phyloP scores from a whole-genome alignment of 2,797 vertebrate species.

The Alfaro cultratus region DNA sequence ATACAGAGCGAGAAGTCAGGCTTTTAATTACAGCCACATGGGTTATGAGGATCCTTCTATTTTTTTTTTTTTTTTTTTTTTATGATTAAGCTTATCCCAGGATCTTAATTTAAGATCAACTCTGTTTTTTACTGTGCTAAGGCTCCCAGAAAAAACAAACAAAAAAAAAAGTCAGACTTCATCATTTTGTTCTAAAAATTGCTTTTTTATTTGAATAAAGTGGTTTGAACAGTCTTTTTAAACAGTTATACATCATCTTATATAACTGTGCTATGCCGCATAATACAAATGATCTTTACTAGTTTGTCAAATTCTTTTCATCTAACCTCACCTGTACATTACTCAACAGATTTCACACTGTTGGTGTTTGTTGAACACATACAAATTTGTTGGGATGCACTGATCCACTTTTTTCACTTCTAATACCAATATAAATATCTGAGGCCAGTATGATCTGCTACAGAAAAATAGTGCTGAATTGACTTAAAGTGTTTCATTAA shows the following conservation, averaged over 20 bases:
- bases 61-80: constrained; percentile 13
- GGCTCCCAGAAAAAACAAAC: constrained; percentile 13
- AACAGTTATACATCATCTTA: neutral
- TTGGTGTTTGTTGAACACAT: neutral
- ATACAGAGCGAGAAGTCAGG: constrained; percentile 46
- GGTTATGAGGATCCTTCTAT: constrained; percentile 39
- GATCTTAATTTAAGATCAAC: constrained; percentile 47
- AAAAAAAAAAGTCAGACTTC: constrained; percentile 7
- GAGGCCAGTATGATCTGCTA: too few relatives aligned
- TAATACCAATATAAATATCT: too few relatives aligned
- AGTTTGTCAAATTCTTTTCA: neutral
- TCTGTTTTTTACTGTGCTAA: constrained; percentile 5
- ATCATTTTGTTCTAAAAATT: neutral
- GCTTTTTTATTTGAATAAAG: neutral
- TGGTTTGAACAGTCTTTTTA: neutral
- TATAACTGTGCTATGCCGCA: neutral
- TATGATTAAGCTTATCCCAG: constrained; percentile 58
- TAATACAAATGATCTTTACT: neutral
- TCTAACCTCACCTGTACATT: neutral
- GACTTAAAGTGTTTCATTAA: too few relatives aligned
- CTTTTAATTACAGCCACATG: constrained; percentile 72
- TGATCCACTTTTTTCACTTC: too few relatives aligned
- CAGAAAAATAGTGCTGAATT: too few relatives aligned
- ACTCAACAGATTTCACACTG: neutral
- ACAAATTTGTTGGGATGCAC: too few relatives aligned